Conservation (phyloP, 2,797 vertebrate species). For the Acrossocheilus fasciatus region DNA sequence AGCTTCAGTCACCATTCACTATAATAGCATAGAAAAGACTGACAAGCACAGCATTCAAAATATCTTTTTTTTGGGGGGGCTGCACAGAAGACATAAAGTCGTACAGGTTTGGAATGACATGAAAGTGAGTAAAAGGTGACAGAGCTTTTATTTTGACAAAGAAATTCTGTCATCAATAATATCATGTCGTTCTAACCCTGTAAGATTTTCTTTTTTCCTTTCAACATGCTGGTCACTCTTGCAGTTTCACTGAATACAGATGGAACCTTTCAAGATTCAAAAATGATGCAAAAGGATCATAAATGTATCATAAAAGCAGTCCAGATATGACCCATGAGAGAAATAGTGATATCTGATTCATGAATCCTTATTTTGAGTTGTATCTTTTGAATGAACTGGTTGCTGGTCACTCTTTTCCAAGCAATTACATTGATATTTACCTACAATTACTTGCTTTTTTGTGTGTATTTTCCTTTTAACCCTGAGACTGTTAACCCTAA, state of each 20-base stretch:
- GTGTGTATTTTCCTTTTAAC: background rate
- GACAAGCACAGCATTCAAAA: background rate
- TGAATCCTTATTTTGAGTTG: background rate
- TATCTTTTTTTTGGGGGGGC: background rate
- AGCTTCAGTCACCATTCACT: background rate
- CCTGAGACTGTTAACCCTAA: constrained; percentile 18
- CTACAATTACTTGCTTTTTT: background rate
- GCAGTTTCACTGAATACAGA: background rate
- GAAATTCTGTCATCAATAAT: background rate
- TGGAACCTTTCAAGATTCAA: background rate
- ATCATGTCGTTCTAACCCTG: background rate
- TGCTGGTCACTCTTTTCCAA: background rate
- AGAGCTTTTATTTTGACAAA: background rate
- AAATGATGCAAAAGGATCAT: background rate
- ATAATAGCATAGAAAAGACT: background rate
- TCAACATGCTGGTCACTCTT: background rate
- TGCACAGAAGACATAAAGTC: background rate
- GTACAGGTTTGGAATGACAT: background rate
- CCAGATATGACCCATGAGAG: background rate
- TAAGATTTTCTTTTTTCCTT: background rate
- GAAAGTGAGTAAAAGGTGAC: background rate
- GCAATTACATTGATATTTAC: background rate
- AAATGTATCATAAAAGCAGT: background rate
- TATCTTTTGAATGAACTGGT: background rate
- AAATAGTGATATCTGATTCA: background rate